These are phyloP conservation scores for Aythya baeri DNA, from an alignment of 2,113 vertebrate genomes.

Conservation along the genomic window DNA sequence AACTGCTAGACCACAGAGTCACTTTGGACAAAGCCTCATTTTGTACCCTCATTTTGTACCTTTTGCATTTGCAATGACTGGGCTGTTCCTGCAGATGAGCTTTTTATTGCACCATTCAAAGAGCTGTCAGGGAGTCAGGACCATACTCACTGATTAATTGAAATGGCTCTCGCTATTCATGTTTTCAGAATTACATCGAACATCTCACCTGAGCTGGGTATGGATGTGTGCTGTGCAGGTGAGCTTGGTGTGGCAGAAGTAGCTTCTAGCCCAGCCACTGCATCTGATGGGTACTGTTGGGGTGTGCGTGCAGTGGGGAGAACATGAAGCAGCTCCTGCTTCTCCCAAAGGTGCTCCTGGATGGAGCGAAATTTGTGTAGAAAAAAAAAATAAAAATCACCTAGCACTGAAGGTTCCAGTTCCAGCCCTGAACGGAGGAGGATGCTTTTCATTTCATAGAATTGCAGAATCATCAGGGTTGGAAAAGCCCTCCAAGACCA, in stretches of 20 bases:
- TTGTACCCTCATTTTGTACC: not conserved
- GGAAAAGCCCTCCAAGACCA: no score
- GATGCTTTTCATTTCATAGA: no score
- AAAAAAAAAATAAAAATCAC: not conserved
- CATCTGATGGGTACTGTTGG: no score
- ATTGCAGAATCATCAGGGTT: no score
- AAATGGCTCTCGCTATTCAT: not conserved
- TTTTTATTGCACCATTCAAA: not conserved
- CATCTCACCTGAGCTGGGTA: not conserved
- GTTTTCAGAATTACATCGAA: not conserved
- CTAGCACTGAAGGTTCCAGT: not conserved
- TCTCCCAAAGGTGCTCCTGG: not conserved
- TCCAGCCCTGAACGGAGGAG: not conserved
- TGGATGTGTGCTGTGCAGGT: not conserved
- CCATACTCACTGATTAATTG: not conserved
- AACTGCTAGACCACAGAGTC: not conserved
- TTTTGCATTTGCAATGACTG: not conserved
- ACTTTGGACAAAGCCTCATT: not conserved
- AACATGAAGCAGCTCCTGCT: fast-evolving
- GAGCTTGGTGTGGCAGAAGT: fast-evolving
- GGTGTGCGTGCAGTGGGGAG: no score
- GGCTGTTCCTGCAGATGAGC: not conserved
- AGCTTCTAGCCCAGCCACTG: not conserved
- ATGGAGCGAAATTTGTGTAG: not conserved
- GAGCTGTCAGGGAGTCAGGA: not conserved